Base-by-base conservation (phyloP, 2,113 vertebrate species). In the Mixornis gularis region DNA sequence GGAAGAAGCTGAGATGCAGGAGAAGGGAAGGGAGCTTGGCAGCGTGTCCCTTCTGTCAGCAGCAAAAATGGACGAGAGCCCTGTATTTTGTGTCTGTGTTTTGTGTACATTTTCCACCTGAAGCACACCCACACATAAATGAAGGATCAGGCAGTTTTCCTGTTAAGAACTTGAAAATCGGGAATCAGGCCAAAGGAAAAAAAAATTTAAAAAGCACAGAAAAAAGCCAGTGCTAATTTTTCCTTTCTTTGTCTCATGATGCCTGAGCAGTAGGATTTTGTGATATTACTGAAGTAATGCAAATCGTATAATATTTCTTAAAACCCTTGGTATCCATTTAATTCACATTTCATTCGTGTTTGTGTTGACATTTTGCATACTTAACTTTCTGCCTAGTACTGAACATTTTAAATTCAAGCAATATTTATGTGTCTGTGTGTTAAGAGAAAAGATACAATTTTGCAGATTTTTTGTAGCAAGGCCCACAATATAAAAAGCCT, bases 21-120 rank as follows among this genome's bases (percentile, higher is more conserved):
- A 73, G 73, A 79, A 40, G 41, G 53, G 22, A 87, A 32, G 4
- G 56, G 43, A 89, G 19, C 13, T 68, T 79, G 70, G 30, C 38
- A 87, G 19, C 3, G 3, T 40, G 71, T 53, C 27, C 17, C 78
- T 87, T 93, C 92, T 58, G 68, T 48, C 80, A 92, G 63, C 29
- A 77, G 24, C 43, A 70, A 89, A 53, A 91, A n/a, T 7, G 59
- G 38, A 69, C 0, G 0, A 70, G 73, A 81, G 24, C 22, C 55
- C 43, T 0, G 7, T 34, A 26, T 78, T 84, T 62, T 76, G 29
- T 84, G 84, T 51, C 78, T 86, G 32, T 78, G 84, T 38, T 94
- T 95, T 55, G 78, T 82, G 79, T 92, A 87, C 59, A 93, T 95
- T 94, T 94, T 93, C 89, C 36, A 59, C 41, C 73, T 68, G 41